A percentile compares a stretch with the other conserved stretches of the same genome.
Conservation (phyloP, 2,888 invertebrate genomes). For the Nomada flava region DNA sequence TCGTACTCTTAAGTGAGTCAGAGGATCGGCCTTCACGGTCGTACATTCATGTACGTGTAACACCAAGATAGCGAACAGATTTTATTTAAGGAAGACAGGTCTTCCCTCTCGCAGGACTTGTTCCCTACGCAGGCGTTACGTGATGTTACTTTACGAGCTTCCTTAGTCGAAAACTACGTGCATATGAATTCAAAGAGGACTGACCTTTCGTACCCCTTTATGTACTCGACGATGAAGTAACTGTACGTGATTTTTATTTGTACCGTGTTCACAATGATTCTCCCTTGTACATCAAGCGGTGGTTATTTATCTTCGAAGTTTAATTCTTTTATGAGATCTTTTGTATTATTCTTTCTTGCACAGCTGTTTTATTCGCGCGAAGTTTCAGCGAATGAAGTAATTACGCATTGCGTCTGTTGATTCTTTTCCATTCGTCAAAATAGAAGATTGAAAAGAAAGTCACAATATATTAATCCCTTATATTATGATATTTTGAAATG, state of each 20-base stretch:
- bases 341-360: background rate
- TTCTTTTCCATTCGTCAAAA: too few relatives aligned
- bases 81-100: slow-evolving; percentile 57
- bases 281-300: slow-evolving; percentile 13
- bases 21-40: slow-evolving; percentile 33
- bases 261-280: slow-evolving; percentile 52
- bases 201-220: slow-evolving; percentile 59
- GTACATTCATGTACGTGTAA: slow-evolving; percentile 6
- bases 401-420: too few relatives aligned
- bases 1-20: slow-evolving; percentile 38
- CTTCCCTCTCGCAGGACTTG: slow-evolving; percentile 49
- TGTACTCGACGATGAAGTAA: slow-evolving; percentile 52
- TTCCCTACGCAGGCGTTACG: slow-evolving; percentile 46
- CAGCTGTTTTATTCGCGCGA: background rate
- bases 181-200: slow-evolving; percentile 49
- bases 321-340: slow-evolving; percentile 18
- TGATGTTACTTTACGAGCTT: slow-evolving; percentile 45
- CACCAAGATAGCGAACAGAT: slow-evolving; percentile 45
- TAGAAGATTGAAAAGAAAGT: too few relatives aligned
- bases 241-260: slow-evolving; percentile 57
- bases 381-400: too few relatives aligned
- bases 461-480: too few relatives aligned
- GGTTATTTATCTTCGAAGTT: slow-evolving; percentile 21
- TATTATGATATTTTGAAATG: too few relatives aligned
- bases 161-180: slow-evolving; percentile 43